phyloP scores from a whole-genome alignment of 2,888 invertebrate species.

The Syrista parreyssii region DNA sequence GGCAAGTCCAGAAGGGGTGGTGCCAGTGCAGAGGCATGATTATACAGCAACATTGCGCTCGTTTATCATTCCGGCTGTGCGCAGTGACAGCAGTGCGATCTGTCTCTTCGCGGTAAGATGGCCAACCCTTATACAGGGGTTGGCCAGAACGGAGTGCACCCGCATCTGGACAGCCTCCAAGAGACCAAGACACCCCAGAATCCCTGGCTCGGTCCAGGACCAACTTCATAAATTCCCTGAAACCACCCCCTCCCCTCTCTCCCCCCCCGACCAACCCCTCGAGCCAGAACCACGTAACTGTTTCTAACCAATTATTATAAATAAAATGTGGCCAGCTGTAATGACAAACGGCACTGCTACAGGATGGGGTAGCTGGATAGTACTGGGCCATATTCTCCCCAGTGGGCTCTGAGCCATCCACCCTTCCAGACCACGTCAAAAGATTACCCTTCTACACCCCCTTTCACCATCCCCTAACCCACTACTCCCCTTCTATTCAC shows the following conservation, averaged over 20 bases:
- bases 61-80: conserved; percentile 56
- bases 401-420: conserved; percentile 53
- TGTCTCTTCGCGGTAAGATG: conserved; percentile 60
- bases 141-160: conserved; percentile 26
- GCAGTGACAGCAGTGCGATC: conserved; percentile 53
- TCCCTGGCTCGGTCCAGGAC: conserved; percentile 43
- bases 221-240: conserved; percentile 59
- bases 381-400: conserved; percentile 35
- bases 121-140: conserved; percentile 52
- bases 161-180: conserved; percentile 61
- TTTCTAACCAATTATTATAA: conserved; percentile 64
- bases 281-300: conserved; percentile 57
- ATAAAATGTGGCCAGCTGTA: conserved; percentile 59
- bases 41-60: conserved; percentile 59
- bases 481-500: neutral
- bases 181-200: conserved; percentile 53
- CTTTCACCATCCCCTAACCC: conserved; percentile 27
- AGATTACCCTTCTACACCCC: conserved; percentile 11
- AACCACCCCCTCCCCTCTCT: conserved; percentile 39
- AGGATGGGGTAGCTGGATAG: conserved; percentile 18
- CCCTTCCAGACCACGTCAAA: conserved; percentile 19
- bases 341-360: conserved; percentile 54
- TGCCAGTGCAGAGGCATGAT: conserved; percentile 39
- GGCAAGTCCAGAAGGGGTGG: neutral
- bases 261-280: conserved; percentile 39